Conservation (phyloP, 2,888 invertebrate genomes). For the Panzeria rudis region DNA sequence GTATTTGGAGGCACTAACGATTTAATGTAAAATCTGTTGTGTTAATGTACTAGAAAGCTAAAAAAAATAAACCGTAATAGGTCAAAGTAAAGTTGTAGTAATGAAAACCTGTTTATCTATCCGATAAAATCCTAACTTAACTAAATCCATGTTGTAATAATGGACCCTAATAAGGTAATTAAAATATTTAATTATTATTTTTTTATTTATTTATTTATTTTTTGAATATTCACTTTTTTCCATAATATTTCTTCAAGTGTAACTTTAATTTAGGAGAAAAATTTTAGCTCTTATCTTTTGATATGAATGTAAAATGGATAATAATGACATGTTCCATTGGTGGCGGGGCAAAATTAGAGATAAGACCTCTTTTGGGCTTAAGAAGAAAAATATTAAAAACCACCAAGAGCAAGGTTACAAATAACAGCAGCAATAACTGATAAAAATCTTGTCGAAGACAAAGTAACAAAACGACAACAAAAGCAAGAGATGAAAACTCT, state of each 20-base stretch:
- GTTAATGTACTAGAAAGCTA: too few species aligned
- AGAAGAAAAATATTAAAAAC: slow-evolving; percentile 42
- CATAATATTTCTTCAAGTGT: slow-evolving; percentile 28
- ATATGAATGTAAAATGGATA: slow-evolving; percentile 66
- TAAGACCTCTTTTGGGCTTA: slow-evolving; percentile 57
- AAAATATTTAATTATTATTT: too few species aligned
- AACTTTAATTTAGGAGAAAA: background rate
- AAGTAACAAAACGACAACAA: slow-evolving; percentile 39
- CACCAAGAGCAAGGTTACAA: slow-evolving; percentile 28
- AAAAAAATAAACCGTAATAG: too few species aligned
- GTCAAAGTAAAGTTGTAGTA: too few species aligned
- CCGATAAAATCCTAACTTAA: too few species aligned
- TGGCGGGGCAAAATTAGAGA: slow-evolving; percentile 60
- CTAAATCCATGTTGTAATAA: too few species aligned
- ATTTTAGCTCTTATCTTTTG: slow-evolving; percentile 45
- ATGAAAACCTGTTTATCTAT: too few species aligned
- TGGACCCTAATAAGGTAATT: too few species aligned
- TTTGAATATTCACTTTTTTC: background rate
- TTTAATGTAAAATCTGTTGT: too few species aligned
- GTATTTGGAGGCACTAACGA: too few species aligned
- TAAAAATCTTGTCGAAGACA: slow-evolving; percentile 69
- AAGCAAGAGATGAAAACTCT: slow-evolving; percentile 25
- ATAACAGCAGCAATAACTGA: slow-evolving; percentile 50
- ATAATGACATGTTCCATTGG: slow-evolving; percentile 64
- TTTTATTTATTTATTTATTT: too few species aligned